Percentiles rank a stretch among this genome's conserved stretches.
Conservation (phyloP, 2,888 invertebrate genomes). For the Onchidella celtica region DNA sequence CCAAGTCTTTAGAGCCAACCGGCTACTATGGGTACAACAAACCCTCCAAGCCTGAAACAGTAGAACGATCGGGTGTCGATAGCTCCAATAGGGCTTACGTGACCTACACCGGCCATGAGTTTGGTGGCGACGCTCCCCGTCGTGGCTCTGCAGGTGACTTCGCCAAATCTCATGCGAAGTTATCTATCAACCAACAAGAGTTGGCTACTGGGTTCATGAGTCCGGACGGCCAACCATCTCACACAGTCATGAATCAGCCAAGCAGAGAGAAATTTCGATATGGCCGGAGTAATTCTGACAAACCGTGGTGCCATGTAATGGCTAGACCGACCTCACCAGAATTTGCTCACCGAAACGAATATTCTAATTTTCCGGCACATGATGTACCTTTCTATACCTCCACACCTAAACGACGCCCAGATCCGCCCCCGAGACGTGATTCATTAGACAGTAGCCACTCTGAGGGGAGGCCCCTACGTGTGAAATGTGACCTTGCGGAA, state of each 20-base stretch:
- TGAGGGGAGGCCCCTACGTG: not conserved
- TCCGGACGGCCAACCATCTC: not conserved
- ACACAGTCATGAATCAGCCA: not conserved
- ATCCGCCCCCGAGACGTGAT: not conserved
- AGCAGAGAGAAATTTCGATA: not conserved
- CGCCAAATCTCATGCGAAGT: not conserved
- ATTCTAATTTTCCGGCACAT: constrained; percentile 8
- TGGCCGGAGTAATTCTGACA: constrained; percentile 19
- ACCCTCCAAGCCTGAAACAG: not conserved
- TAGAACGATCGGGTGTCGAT: not conserved
- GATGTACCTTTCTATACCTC: constrained; percentile 27
- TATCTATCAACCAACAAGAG: not conserved
- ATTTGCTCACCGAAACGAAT: not conserved
- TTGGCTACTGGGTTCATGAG: not conserved
- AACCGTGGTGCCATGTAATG: not conserved
- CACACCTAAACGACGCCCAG: constrained; percentile 33
- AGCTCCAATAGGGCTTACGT: not conserved
- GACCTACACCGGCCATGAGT: not conserved
- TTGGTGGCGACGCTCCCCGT: not conserved
- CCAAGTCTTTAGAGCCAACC: constrained; percentile 16
- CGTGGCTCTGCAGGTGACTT: not conserved
- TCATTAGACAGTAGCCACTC: not conserved
- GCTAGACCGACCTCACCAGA: not conserved
- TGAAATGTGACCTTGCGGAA: constrained; percentile 7
- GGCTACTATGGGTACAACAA: constrained; percentile 22